Conservation (phyloP, 1,140 invertebrate genomes). For the Dreissena rostriformis region DNA sequence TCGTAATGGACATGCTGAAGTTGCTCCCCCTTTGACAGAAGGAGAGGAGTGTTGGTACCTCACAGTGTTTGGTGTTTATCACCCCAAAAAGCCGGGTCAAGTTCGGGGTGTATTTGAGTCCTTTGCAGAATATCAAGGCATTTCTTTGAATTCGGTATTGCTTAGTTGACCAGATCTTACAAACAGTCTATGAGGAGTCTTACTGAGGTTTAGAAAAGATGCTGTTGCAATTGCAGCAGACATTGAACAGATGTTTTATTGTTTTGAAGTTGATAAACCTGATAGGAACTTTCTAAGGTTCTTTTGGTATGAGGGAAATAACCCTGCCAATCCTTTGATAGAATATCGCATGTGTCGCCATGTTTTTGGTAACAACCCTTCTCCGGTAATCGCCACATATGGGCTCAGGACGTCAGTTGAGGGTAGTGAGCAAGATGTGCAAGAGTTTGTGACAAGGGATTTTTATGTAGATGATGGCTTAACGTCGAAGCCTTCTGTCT, state of each 20-base stretch:
- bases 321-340: constrained; percentile 5
- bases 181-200: constrained; percentile 23
- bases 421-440: neutral
- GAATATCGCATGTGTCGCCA: constrained; percentile 51
- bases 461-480: constrained; percentile 52
- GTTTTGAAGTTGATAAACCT: constrained; percentile 27
- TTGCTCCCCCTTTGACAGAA: constrained; percentile 4
- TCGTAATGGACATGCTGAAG: constrained; percentile 1
- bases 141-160: constrained; percentile 24
- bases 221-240: constrained; percentile 10
- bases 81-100: constrained; percentile 36
- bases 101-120: constrained; percentile 57
- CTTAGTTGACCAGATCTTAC: constrained; percentile 77
- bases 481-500: neutral
- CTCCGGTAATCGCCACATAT: constrained; percentile 42
- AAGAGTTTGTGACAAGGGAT: constrained; percentile 17
- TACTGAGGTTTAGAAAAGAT: constrained; percentile 19
- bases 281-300: constrained; percentile 56
- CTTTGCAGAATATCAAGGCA: constrained; percentile 24
- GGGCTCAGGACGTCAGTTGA: constrained; percentile 10
- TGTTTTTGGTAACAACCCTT: constrained; percentile 45
- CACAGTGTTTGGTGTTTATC: constrained; percentile 56
- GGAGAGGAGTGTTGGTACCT: constrained; percentile 50
- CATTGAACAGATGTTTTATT: constrained; percentile 60
- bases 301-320: constrained; percentile 31